Conservation (phyloP, 35 echinoderm and acorn worm genomes). For the Holothuria glaberrima region DNA sequence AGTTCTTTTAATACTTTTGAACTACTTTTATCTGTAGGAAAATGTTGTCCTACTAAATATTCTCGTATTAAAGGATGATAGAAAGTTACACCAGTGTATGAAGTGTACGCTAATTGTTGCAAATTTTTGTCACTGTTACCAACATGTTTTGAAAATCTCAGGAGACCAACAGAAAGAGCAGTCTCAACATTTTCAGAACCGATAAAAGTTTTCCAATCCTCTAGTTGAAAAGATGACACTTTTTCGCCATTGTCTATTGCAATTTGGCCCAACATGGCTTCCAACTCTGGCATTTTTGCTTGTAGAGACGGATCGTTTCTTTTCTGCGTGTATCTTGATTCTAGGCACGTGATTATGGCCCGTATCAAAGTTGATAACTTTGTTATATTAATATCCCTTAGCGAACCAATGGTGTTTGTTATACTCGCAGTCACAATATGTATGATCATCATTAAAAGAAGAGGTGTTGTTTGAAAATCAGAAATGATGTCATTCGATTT, state of each 20-base stretch:
- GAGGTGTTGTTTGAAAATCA: conserved; percentile 6
- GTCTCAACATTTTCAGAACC: neutral
- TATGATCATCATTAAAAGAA: conserved; percentile 42
- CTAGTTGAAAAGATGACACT: neutral
- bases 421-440: conserved; percentile 17
- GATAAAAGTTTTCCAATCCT: neutral
- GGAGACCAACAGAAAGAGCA: neutral
- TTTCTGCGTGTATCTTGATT: conserved; percentile 40
- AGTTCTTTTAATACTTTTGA: neutral
- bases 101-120: neutral
- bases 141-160: neutral
- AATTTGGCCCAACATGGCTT: neutral
- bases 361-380: conserved; percentile 21
- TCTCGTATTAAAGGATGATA: conserved; percentile 15
- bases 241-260: neutral
- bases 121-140: neutral
- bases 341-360: neutral
- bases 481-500: neutral
- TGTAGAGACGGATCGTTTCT: neutral
- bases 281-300: neutral
- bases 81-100: neutral
- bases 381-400: neutral
- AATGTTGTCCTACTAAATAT: conserved; percentile 4
- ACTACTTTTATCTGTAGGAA: neutral
- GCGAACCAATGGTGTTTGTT: neutral